Evolutionary conservation across 2,113 vertebrate species (phyloP), one percentile per base, ranked within the genome.

Genomic region (Marmota flaviventris): DNA sequence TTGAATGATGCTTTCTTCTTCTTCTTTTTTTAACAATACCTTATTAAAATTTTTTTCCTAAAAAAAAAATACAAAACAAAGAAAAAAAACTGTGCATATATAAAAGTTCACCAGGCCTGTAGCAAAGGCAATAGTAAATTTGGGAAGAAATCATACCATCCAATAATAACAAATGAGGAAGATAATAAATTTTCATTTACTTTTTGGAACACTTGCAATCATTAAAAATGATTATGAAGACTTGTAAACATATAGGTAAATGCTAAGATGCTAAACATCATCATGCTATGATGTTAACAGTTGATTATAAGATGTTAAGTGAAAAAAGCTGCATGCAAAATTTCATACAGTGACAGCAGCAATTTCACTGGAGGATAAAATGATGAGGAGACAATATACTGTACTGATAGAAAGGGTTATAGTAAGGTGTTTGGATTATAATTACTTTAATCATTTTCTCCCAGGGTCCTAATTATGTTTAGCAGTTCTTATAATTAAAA

Each of bases 391-490:
- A 67, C 56, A 67, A 77, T 65, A 85, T 27, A 42, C 58, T 75
- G 22, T 89, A 93, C 51, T 85, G 39, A 51, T 48, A 86, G 22
- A 18, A 85, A 70, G 13, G 51, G 51, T 83, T 82, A 67, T 9
- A 82, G 8, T 39, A 48, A 39, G 25, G 51, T 45, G 9, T 20
- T 77, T 85, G 27, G n/a, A 75, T 84, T 93, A 27, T 51, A 89
- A 81, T 87, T 88, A 95, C 78, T 89, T 96, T 70, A 85, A 76
- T 91, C 29, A 95, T 85, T 95, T 63, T 85, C 72, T 96, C 79
- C 48, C 51, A 48, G 45, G 45, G 48, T 85, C 42, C 42, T 93
- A 93, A 91, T 96, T 95, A 89, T 83, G 18, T 75, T 56, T 89
- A 93, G 63, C 61, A 69, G n/a, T 29, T 85, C 91, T 91, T 65